A percentile compares a stretch with the other conserved stretches of the same genome.
These are phyloP conservation scores for Tinea pellionella DNA, from an alignment of 2,888 invertebrate species.

Conservation along the genomic window DNA sequence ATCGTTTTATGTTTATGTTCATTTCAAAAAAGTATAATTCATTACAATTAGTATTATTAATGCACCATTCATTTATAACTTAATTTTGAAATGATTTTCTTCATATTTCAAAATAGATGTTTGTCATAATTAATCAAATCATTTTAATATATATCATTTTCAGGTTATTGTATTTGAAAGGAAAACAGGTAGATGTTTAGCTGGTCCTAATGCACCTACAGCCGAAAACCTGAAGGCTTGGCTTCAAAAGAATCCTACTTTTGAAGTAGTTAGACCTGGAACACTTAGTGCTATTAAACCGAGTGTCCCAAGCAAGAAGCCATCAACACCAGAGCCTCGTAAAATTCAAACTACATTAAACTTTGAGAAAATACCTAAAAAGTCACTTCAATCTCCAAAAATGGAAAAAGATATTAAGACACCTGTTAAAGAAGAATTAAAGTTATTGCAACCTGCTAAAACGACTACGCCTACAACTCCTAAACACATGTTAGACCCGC, in stretches of 20 bases:
- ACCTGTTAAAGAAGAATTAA: conserved; percentile 29
- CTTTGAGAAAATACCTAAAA: conserved; percentile 48
- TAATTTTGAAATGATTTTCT: too few species aligned
- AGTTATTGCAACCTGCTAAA: conserved; percentile 27
- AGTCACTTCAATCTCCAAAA: conserved; percentile 17
- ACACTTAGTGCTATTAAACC: conserved; percentile 58
- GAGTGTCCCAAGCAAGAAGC: conserved; percentile 39
- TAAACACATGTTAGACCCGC: conserved; percentile 14
- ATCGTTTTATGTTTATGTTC: too few species aligned
- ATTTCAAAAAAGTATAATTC: too few species aligned
- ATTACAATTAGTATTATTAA: too few species aligned
- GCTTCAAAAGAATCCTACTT: conserved; percentile 89
- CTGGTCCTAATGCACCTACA: conserved; percentile 86
- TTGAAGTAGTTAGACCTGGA: conserved; percentile 83
- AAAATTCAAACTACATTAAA: conserved; percentile 63
- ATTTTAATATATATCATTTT: conserved; percentile 15
- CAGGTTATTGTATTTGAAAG: conserved; percentile 86
- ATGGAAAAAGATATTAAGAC: conserved; percentile 20
- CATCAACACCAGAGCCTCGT: conserved; percentile 28
- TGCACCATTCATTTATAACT: too few species aligned
- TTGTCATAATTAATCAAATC: too few species aligned
- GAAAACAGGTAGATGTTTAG: conserved; percentile 77
- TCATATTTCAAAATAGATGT: too few species aligned
- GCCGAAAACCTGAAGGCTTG: conserved; percentile 83
- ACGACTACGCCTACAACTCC: conserved; percentile 22